These are phyloP conservation scores for Gadus macrocephalus DNA, from an alignment of 2,113 vertebrate species.

Conservation along the genomic window DNA sequence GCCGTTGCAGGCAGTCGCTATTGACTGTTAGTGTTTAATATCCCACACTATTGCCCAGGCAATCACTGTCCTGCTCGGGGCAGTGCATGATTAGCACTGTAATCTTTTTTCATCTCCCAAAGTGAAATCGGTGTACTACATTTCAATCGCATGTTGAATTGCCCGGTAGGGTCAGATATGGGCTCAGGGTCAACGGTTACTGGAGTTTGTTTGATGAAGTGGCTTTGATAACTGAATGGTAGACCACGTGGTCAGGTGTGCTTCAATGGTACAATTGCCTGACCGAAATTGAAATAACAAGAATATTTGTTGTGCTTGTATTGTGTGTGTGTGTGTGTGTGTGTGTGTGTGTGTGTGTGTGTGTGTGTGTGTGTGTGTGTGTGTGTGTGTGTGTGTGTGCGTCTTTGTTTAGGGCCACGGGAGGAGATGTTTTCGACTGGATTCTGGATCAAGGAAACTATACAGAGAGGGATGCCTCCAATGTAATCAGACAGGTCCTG, in stretches of 20 bases:
- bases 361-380: slow-evolving; percentile 15
- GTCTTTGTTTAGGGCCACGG: slow-evolving; percentile 70
- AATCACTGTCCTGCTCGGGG: slow-evolving; percentile 27
- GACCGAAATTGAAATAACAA: neutral
- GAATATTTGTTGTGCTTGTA: neutral
- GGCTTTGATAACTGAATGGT: slow-evolving; percentile 2
- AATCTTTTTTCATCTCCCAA: slow-evolving; percentile 29
- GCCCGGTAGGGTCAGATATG: slow-evolving; percentile 27
- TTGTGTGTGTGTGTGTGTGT: slow-evolving; percentile 3
- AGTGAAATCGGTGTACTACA: slow-evolving; percentile 39
- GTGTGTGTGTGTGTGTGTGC: slow-evolving; percentile 6
- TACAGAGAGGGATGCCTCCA: slow-evolving; percentile 81
- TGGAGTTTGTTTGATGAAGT: neutral
- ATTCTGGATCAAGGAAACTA: slow-evolving; percentile 83
- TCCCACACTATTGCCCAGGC: slow-evolving; percentile 7
- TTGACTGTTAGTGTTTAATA: neutral
- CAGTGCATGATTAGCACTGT: slow-evolving; percentile 29
- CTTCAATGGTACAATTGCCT: slow-evolving; percentile 25
- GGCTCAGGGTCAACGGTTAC: neutral
- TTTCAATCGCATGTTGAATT: slow-evolving; percentile 36
- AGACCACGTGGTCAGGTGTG: neutral
- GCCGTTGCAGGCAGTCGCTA: neutral
- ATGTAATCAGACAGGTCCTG: slow-evolving; percentile 72
- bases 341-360: slow-evolving; percentile 5
- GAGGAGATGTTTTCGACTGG: slow-evolving; percentile 84